These are phyloP conservation scores for Agriotes lineatus DNA, from an alignment of 2,888 invertebrate species.

Conservation along the genomic window DNA sequence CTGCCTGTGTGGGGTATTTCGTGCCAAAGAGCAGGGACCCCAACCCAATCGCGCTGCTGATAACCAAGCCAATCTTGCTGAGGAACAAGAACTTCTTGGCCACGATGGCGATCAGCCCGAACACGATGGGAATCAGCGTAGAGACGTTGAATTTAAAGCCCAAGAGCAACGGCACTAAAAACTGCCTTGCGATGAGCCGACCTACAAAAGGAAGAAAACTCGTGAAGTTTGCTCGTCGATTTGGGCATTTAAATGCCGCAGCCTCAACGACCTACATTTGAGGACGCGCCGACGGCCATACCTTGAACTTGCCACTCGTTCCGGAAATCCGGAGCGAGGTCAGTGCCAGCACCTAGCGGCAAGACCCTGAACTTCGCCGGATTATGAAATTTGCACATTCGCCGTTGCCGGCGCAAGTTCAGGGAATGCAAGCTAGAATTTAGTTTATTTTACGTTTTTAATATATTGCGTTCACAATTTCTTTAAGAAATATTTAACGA, in stretches of 20 bases:
- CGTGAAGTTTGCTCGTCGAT: not conserved
- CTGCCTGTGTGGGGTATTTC: slow-evolving; percentile 53
- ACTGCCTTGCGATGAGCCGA: slow-evolving; percentile 74
- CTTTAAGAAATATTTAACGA: too few species aligned
- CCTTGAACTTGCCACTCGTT: slow-evolving; percentile 39
- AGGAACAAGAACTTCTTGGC: slow-evolving; percentile 84
- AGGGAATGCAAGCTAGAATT: too few species aligned
- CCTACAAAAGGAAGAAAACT: slow-evolving; percentile 29
- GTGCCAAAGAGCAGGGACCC: slow-evolving; percentile 63
- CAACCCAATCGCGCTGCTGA: slow-evolving; percentile 77
- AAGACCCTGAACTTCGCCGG: not conserved
- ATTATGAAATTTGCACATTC: too few species aligned
- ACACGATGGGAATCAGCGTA: slow-evolving; percentile 79
- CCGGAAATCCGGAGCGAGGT: slow-evolving; percentile 8
- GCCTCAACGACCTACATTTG: slow-evolving; percentile 21
- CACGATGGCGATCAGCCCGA: slow-evolving; percentile 77
- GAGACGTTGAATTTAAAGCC: slow-evolving; percentile 85
- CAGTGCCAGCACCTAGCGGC: not conserved
- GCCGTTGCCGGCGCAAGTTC: too few species aligned
- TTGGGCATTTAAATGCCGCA: not conserved
- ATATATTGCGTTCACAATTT: too few species aligned
- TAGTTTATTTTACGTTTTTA: too few species aligned
- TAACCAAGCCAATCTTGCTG: slow-evolving; percentile 79
- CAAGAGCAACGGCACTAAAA: slow-evolving; percentile 81
- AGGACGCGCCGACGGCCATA: slow-evolving; percentile 31